Percentiles rank a stretch among this genome's conserved stretches.
phyloP scores from a whole-genome alignment of 2,797 vertebrate species.

The Amphiprion clarkii region DNA sequence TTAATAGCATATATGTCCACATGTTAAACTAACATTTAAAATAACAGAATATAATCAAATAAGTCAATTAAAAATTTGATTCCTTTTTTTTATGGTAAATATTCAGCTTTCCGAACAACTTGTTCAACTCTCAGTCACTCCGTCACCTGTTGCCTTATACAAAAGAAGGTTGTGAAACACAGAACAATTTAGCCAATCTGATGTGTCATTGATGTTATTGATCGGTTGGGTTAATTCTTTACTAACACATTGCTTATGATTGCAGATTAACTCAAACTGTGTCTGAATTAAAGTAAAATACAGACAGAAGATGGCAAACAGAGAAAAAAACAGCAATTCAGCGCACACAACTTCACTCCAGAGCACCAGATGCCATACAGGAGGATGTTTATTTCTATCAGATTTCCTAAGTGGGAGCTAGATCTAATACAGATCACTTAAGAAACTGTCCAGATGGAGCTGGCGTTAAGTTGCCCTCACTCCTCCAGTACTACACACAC shows the following conservation, averaged over 20 bases:
- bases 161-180: neutral
- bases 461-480: neutral
- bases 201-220: neutral
- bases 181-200: too few relatives aligned
- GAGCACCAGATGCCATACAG: neutral
- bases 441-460: slow-evolving; percentile 42
- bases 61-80: neutral
- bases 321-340: neutral
- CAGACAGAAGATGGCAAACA: neutral
- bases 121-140: neutral
- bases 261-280: neutral
- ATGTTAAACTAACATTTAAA: neutral
- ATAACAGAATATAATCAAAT: neutral
- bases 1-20: neutral
- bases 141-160: neutral
- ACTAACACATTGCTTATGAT: neutral
- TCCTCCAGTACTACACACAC: slow-evolving; percentile 26
- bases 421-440: slow-evolving; percentile 25
- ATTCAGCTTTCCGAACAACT: neutral
- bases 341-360: neutral
- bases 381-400: neutral
- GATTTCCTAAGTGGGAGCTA: slow-evolving; percentile 2
- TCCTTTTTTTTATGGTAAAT: neutral
- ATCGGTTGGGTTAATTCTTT: neutral
- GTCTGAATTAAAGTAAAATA: neutral